These are phyloP conservation scores for Geodia barretti DNA, from an alignment of 37 sponge, comb jelly and placozoan genomes.

Conservation along the genomic window DNA sequence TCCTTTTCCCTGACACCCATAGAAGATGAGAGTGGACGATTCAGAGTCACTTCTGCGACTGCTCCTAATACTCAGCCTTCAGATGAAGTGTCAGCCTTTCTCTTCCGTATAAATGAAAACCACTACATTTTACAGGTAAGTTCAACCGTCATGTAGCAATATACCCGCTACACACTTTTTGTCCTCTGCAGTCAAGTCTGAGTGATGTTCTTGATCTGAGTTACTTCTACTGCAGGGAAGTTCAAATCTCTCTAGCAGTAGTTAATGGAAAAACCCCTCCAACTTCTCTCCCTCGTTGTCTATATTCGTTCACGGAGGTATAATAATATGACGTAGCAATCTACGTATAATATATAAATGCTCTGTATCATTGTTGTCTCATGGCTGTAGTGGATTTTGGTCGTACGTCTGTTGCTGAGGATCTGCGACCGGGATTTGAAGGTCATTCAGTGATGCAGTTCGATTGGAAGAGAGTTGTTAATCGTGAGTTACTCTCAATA, in stretches of 20 bases:
- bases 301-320: neutral
- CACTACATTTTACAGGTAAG: neutral
- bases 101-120: neutral
- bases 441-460: neutral
- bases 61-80: neutral
- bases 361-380: too few species aligned
- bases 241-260: slow-evolving; percentile 55
- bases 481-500: neutral
- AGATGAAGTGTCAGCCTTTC: neutral
- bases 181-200: slow-evolving; percentile 43
- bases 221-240: slow-evolving; percentile 19
- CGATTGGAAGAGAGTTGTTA: neutral
- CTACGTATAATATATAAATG: too few species aligned
- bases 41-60: neutral
- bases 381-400: neutral
- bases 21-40: neutral
- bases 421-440: neutral
- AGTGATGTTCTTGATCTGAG: slow-evolving; percentile 28
- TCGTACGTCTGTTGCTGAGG: neutral
- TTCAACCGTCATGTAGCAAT: neutral
- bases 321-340: too few species aligned
- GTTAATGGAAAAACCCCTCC: neutral
- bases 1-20: neutral
- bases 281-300: neutral
- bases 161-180: too few species aligned